Percentiles rank a stretch among this genome's conserved stretches.
Conservation (phyloP, 2,888 invertebrate genomes). For the Rhagonycha lutea region DNA sequence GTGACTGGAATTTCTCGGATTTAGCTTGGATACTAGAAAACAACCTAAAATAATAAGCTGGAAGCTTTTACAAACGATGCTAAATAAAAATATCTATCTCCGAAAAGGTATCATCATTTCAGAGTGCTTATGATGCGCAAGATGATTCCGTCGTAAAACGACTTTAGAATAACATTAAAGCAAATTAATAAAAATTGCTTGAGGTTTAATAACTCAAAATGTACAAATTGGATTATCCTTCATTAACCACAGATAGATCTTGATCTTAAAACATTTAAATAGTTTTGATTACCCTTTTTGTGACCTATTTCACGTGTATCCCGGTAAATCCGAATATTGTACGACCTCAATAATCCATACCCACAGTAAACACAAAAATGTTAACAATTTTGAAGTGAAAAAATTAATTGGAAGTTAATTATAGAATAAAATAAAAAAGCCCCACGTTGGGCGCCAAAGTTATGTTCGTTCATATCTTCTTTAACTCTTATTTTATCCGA, state of each 20-base stretch:
- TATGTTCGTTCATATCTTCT: no score
- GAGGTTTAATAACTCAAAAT: not conserved
- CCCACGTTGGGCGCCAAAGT: no score
- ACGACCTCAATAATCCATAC: no score
- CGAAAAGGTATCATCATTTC: not conserved
- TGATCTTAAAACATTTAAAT: not conserved
- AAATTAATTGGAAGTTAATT: no score
- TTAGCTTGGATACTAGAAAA: constrained; percentile 1
- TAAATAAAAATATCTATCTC: not conserved
- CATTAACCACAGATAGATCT: not conserved
- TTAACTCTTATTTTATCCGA: no score
- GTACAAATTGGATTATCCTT: not conserved
- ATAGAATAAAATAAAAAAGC: no score
- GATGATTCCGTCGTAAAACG: not conserved
- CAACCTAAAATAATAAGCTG: constrained; percentile 3
- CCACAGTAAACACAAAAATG: no score
- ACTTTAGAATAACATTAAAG: not conserved
- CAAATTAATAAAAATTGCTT: not conserved
- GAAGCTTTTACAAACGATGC: not conserved
- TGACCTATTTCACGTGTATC: not conserved
- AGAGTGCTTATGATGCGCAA: not conserved
- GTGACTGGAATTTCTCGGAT: constrained; percentile 1
- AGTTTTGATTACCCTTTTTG: not conserved
- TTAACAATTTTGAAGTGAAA: no score
- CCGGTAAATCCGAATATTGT: not conserved